phyloP scores from a whole-genome alignment of 2,113 vertebrate genomes.

The Capreolus pygargus region DNA sequence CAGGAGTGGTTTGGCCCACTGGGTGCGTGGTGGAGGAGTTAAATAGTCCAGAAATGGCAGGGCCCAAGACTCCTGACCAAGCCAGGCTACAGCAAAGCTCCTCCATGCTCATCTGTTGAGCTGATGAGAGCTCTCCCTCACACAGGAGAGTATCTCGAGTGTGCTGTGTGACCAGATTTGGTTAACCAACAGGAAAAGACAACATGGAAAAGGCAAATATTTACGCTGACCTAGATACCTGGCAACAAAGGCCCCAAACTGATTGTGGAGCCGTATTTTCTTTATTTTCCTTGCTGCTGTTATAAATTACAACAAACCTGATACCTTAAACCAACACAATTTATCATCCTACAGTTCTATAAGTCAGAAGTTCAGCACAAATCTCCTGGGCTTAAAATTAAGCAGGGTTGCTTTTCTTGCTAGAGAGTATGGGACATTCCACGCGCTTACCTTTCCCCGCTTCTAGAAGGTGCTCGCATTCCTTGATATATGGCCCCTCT shows the following conservation, averaged over 20 bases:
- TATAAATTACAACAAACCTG: neutral
- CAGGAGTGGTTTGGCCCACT: neutral
- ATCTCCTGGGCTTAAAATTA: slow-evolving; percentile 78
- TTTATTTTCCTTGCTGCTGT: neutral
- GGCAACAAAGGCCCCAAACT: neutral
- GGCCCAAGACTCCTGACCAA: neutral
- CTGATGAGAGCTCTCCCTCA: neutral
- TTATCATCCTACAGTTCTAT: neutral
- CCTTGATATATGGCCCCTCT: neutral
- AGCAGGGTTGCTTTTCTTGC: neutral
- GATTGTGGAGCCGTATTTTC: neutral
- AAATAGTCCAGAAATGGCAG: neutral
- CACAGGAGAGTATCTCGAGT: neutral
- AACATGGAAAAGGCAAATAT: slow-evolving; percentile 39
- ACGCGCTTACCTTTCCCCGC: neutral
- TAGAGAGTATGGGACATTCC: neutral
- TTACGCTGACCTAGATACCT: neutral
- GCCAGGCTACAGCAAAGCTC: neutral
- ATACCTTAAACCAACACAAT: neutral
- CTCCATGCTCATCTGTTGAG: neutral
- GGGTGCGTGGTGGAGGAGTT: neutral
- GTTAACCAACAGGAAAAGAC: neutral
- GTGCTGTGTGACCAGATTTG: neutral
- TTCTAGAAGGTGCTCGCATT: neutral
- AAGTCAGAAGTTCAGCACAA: slow-evolving; percentile 53